Conservation (phyloP, 2,888 invertebrate species). For the Limnephilus auricula region DNA sequence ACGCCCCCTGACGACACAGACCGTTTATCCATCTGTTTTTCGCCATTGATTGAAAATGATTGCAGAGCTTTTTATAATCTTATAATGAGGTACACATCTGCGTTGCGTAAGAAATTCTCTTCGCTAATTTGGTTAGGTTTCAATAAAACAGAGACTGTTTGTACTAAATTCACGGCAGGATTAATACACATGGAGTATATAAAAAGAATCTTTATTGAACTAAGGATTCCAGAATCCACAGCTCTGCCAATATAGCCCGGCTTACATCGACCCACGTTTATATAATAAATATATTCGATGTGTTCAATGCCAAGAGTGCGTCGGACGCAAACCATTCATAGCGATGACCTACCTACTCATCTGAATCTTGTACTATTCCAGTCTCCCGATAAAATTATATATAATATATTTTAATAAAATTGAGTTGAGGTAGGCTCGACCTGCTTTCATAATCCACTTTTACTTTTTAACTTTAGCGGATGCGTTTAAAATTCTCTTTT, state of each 20-base stretch:
- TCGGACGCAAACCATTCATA: background rate
- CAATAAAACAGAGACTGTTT: background rate
- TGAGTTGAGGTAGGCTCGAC: background rate
- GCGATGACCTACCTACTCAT: slow-evolving; percentile 15
- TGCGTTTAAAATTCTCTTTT: background rate
- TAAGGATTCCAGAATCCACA: background rate
- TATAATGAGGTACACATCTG: background rate
- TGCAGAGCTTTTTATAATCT: background rate
- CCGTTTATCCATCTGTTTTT: background rate
- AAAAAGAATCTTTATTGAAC: background rate
- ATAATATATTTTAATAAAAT: background rate
- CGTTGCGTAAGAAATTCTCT: background rate
- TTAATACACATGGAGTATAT: background rate
- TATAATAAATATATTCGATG: background rate
- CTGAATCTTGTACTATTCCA: background rate
- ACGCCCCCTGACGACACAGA: background rate
- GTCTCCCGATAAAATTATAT: background rate
- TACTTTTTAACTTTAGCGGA: background rate
- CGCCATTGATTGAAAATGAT: background rate
- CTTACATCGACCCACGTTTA: background rate
- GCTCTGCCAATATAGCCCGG: background rate
- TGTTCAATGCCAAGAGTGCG: slow-evolving; percentile 9
- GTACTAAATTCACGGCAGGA: background rate
- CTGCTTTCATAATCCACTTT: background rate
- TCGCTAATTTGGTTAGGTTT: background rate